Evolutionary conservation across 2,888 invertebrate species (phyloP), one percentile per base, ranked within the genome.

Genomic region (Drosophila gaucha): DNA sequence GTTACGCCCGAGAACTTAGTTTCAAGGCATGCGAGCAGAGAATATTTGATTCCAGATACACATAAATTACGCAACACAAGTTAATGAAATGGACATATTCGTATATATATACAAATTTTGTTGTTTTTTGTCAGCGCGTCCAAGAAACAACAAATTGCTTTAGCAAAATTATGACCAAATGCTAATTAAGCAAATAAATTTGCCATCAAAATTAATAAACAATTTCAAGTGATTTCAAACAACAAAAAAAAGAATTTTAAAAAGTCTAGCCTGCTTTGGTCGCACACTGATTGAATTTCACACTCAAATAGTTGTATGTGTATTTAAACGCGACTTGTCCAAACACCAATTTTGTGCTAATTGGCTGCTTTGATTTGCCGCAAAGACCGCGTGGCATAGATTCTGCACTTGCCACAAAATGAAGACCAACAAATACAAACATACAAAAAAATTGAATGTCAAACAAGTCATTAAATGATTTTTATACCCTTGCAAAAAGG

Each of bases 241-340:
- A 33, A 38, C 14, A 41, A 8, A 36, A 46, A 69, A 67, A 62
- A 58, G 58, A 80, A 72, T 77, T 43, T 51, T 20, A 71, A 64
- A 18, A 65, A 35, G 28, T 66, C 14, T 26, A 14, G 22, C 22
- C 33, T 1, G 26, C 30, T 18, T 30, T 59, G 77, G 66, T 85
- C 84, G 69, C 88, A 88, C 84, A 88, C 67, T 79, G 85, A 86
- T 85, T 88, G 72, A 71, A 83, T 85, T 88, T 86, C 84, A 86
- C 83, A 82, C 85, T 80, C 57, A 20, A 66, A 30, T 71, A 20
- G 47, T 30, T 49, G 38, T 36, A 30, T 47, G 18, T 16, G 28
- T 18, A 44, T n/a, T n/a, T 43, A 49, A 36, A 43, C 43, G 52
- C n/a, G 57, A 51, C 38, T 69, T 82, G 72, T 78, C 68, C 64